phyloP scores from a whole-genome alignment of 2,797 vertebrate genomes.

The Acanthis flammea region DNA sequence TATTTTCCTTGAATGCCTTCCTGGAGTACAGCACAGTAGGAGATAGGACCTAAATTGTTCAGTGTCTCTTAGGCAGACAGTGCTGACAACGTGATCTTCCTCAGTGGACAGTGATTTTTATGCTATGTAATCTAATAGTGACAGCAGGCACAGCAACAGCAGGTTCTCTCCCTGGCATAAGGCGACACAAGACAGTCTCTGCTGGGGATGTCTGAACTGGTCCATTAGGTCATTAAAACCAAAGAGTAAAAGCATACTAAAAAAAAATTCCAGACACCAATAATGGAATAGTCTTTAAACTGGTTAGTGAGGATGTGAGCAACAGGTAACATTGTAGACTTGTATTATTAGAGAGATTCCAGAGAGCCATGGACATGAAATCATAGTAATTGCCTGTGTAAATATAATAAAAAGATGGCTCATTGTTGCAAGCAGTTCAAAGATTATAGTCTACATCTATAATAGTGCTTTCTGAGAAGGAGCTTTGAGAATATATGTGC shows the following conservation, averaged over 20 bases:
- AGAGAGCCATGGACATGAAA: background rate
- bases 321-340: background rate
- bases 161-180: background rate
- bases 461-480: background rate
- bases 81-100: background rate
- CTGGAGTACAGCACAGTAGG: conserved; percentile 17
- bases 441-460: background rate
- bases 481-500: background rate
- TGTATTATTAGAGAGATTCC: background rate
- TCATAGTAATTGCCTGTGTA: background rate
- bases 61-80: conserved; percentile 4
- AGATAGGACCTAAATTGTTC: conserved; percentile 6
- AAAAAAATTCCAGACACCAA: background rate
- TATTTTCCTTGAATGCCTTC: conserved; percentile 19
- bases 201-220: background rate
- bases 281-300: background rate
- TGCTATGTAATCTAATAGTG: conserved; percentile 30
- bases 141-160: background rate
- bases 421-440: background rate
- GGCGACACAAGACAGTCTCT: background rate
- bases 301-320: background rate
- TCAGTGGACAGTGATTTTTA: conserved; percentile 48
- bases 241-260: background rate
- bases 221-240: background rate
- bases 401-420: background rate